Conservation (phyloP, 2,888 invertebrate genomes). For the Halocaridina rubra region DNA sequence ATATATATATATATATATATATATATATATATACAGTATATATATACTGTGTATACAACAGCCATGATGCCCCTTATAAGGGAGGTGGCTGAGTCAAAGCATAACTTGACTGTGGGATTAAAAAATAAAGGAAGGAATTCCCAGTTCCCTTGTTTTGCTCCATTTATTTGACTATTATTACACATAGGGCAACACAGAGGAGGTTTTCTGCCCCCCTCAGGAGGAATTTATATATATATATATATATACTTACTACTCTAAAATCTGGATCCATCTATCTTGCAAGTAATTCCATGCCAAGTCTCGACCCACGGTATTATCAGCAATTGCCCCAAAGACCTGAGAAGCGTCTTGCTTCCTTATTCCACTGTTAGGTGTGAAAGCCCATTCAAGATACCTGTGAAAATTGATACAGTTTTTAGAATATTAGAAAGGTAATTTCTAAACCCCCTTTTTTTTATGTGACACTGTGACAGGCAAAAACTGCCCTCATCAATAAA, state of each 20-base stretch:
- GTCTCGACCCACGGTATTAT: conserved; percentile 83
- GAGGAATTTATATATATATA: not conserved
- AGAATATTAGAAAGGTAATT: too few relatives aligned
- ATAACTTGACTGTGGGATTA: not conserved
- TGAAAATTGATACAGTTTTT: not conserved
- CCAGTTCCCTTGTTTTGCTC: not conserved
- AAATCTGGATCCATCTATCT: conserved; percentile 76
- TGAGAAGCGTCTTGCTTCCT: conserved; percentile 84
- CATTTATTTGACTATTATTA: not conserved
- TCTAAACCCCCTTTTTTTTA: too few relatives aligned
- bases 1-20: not conserved
- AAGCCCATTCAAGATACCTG: conserved; percentile 80
- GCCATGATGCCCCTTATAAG: too few relatives aligned
- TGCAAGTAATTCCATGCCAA: conserved; percentile 83
- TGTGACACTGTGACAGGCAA: too few relatives aligned
- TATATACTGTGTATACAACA: too few relatives aligned
- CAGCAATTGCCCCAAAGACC: conserved; percentile 82
- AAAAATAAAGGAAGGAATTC: not conserved
- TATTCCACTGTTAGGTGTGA: conserved; percentile 80
- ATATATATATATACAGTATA: too few relatives aligned
- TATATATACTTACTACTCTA: conserved; percentile 34
- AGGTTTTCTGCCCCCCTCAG: too few relatives aligned
- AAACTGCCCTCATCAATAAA: too few relatives aligned
- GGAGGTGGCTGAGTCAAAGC: too few relatives aligned
- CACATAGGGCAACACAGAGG: not conserved